Percentiles rank a stretch among this genome's conserved stretches.
phyloP scores from a whole-genome alignment of 2,888 invertebrate genomes.

The Raillietiella orientalis region DNA sequence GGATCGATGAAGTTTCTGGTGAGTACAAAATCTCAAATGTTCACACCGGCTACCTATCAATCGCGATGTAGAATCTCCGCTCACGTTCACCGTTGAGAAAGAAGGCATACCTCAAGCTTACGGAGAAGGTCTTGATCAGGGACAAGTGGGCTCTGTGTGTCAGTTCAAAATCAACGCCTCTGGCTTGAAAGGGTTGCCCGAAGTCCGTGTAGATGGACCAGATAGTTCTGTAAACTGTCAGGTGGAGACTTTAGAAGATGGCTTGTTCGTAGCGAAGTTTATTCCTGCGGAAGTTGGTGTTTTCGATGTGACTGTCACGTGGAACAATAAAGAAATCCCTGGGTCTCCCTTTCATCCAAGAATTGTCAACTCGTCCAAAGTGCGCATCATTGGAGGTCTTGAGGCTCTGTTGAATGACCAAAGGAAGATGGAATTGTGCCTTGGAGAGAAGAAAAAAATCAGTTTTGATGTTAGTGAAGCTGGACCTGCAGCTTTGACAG shows the following conservation, averaged over 20 bases:
- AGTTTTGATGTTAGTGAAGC: slow-evolving; percentile 63
- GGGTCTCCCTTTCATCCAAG: slow-evolving; percentile 52
- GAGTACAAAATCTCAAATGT: slow-evolving; percentile 6
- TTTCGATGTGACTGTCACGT: slow-evolving; percentile 53
- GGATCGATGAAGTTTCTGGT: slow-evolving; percentile 21
- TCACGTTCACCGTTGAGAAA: slow-evolving; percentile 22
- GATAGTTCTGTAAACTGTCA: slow-evolving; percentile 18
- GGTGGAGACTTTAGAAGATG: slow-evolving; percentile 12
- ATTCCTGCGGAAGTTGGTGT: slow-evolving; percentile 66
- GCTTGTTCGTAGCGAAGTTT: slow-evolving; percentile 64
- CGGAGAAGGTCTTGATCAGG: slow-evolving; percentile 21
- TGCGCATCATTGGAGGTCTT: slow-evolving; percentile 56
- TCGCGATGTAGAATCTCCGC: slow-evolving; percentile 15
- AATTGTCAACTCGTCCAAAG: slow-evolving; percentile 34
- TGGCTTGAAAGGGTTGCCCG: slow-evolving; percentile 16
- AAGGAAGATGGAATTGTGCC: slow-evolving; percentile 15
- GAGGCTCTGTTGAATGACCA: slow-evolving; percentile 36
- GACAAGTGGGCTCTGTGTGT: slow-evolving; percentile 14
- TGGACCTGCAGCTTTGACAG: slow-evolving; percentile 34
- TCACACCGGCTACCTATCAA: neutral
- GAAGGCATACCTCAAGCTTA: slow-evolving; percentile 22
- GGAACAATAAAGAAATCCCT: slow-evolving; percentile 18
- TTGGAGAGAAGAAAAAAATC: slow-evolving; percentile 19
- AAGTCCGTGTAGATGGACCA: slow-evolving; percentile 22
- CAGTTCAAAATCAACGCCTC: slow-evolving; percentile 19